phyloP scores from a whole-genome alignment of 2,113 vertebrate genomes.

The Machaerirhynchus nigripectus region DNA sequence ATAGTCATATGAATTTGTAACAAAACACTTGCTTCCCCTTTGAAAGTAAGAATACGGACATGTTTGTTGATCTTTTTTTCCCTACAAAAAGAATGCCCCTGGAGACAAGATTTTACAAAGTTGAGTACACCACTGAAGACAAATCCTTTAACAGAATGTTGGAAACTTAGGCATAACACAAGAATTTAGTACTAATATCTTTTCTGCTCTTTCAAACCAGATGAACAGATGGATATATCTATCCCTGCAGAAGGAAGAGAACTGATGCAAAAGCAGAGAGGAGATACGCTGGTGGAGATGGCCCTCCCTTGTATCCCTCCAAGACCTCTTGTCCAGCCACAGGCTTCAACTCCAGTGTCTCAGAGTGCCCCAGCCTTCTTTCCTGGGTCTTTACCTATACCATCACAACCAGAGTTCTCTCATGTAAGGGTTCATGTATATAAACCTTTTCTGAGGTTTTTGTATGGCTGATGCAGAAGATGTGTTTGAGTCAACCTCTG shows the following conservation, averaged over 20 bases:
- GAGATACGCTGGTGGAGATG: slow-evolving; percentile 60
- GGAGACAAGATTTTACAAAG: not conserved
- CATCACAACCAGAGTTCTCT: slow-evolving; percentile 91
- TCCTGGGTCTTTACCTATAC: slow-evolving; percentile 77
- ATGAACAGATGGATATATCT: slow-evolving; percentile 78
- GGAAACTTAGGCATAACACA: not conserved
- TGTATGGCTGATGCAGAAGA: not conserved
- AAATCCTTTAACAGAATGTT: not conserved
- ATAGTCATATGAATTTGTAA: not conserved
- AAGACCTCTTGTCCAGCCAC: slow-evolving; percentile 57
- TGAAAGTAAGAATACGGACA: not conserved
- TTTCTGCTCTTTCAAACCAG: slow-evolving; percentile 59
- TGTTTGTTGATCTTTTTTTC: not conserved
- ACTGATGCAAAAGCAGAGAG: slow-evolving; percentile 7
- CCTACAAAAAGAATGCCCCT: not conserved
- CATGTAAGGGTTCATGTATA: slow-evolving; percentile 77
- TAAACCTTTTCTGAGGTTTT: not conserved
- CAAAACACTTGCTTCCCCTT: not conserved
- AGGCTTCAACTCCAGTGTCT: slow-evolving; percentile 81
- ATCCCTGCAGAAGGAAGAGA: slow-evolving; percentile 51
- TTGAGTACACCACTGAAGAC: not conserved
- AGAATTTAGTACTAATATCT: not conserved
- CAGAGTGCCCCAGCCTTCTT: slow-evolving; percentile 77
- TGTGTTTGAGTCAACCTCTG: not conserved
- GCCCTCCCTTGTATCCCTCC: not conserved